A percentile compares a stretch with the other conserved stretches of the same genome.
phyloP scores from a whole-genome alignment of 2,888 invertebrate genomes.

The Macrosoma leucophasiata region DNA sequence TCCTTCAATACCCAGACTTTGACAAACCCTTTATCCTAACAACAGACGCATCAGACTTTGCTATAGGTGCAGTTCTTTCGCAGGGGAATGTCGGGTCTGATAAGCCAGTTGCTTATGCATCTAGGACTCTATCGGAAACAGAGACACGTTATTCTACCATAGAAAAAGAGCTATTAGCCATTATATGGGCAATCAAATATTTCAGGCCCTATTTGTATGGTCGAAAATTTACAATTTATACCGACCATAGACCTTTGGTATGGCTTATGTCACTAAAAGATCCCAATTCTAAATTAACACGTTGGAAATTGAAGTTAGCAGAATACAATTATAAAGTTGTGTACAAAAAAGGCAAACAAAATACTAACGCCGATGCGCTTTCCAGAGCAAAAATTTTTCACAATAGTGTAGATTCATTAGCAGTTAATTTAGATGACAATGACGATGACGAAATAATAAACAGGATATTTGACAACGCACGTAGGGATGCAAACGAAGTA shows the following conservation, averaged over 20 bases:
- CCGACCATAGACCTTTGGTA: slow-evolving; percentile 42
- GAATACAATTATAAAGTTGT: slow-evolving; percentile 30
- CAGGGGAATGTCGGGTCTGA: slow-evolving; percentile 29
- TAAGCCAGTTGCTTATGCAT: slow-evolving; percentile 30
- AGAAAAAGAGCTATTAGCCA: slow-evolving; percentile 40
- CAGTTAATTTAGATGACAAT: too few species aligned
- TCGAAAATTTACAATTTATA: slow-evolving; percentile 38
- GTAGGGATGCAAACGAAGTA: slow-evolving; percentile 1
- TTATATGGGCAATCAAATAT: slow-evolving; percentile 38
- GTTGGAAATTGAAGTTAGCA: slow-evolving; percentile 37
- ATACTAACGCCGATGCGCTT: slow-evolving; percentile 31
- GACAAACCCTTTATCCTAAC: slow-evolving; percentile 28
- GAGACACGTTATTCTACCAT: slow-evolving; percentile 29
- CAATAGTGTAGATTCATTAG: slow-evolving; percentile 6
- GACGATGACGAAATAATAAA: too few species aligned
- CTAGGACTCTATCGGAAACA: slow-evolving; percentile 26
- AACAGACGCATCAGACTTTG: slow-evolving; percentile 30
- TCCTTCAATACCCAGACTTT: slow-evolving; percentile 42
- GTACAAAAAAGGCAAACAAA: slow-evolving; percentile 29
- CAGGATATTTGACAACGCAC: slow-evolving; percentile 7
- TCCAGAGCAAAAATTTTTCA: slow-evolving; percentile 26
- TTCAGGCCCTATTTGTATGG: slow-evolving; percentile 42
- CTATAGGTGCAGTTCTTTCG: slow-evolving; percentile 28
- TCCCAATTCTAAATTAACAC: slow-evolving; percentile 36
- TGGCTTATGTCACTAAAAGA: slow-evolving; percentile 43